Percentiles rank a stretch among this genome's conserved stretches.
These are phyloP conservation scores for Auanema sp. DNA, from an alignment of 2,888 invertebrate species.

Conservation along the genomic window DNA sequence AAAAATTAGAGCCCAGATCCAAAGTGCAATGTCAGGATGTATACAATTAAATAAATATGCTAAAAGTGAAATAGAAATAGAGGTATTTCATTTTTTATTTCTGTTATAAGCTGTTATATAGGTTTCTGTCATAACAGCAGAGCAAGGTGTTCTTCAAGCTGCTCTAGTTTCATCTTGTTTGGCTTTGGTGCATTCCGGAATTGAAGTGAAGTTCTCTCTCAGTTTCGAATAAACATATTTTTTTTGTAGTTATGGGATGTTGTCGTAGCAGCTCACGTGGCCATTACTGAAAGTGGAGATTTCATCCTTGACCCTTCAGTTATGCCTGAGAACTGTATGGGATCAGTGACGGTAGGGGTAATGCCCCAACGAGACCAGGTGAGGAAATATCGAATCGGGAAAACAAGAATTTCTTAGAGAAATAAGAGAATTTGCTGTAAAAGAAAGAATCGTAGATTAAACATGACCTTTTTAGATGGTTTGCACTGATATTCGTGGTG, in stretches of 20 bases:
- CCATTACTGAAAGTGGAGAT: background rate
- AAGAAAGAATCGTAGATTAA: background rate
- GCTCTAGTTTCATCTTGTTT: conserved; percentile 32
- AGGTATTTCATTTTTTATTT: conserved; percentile 18
- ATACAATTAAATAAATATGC: conserved; percentile 40
- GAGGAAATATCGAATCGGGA: too few species aligned
- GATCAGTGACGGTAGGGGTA: too few species aligned
- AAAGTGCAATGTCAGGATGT: conserved; percentile 28
- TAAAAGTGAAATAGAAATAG: conserved; percentile 37
- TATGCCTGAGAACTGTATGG: background rate
- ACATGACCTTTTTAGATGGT: conserved; percentile 15
- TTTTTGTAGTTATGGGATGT: conserved; percentile 10
- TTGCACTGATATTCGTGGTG: conserved; percentile 18
- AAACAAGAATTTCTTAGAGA: too few species aligned
- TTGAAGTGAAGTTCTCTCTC: conserved; percentile 23
- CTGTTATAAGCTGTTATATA: conserved; percentile 10
- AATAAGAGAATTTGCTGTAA: background rate
- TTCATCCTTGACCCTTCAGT: conserved; percentile 9
- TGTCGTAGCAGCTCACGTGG: conserved; percentile 10
- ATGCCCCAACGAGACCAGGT: too few species aligned
- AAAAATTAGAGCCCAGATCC: conserved; percentile 30
- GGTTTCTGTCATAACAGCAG: conserved; percentile 37
- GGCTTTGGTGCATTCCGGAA: conserved; percentile 43
- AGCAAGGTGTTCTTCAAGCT: conserved; percentile 39
- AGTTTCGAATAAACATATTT: background rate